Percentiles rank a stretch among this genome's conserved stretches.
These are phyloP conservation scores for Threskiornis aethiopicus DNA, from an alignment of 2,797 vertebrate species.

Conservation along the genomic window DNA sequence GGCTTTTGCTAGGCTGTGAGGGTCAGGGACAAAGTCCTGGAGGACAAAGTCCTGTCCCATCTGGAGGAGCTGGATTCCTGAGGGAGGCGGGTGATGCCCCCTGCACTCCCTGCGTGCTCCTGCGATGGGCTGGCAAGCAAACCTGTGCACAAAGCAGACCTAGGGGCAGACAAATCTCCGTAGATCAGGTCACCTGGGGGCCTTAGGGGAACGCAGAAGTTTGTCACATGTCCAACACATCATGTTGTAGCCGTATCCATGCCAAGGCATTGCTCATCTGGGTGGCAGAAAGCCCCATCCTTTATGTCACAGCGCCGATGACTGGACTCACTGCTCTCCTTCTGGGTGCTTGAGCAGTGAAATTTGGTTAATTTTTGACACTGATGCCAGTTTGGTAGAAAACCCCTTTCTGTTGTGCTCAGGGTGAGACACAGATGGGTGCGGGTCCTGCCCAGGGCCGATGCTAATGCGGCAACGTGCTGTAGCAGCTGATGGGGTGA, in stretches of 20 bases:
- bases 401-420: not conserved
- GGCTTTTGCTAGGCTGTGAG: not conserved
- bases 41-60: not conserved
- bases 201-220: not conserved
- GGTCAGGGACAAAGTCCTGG: not conserved
- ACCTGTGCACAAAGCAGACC: not conserved
- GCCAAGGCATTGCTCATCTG: not conserved
- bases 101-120: not conserved
- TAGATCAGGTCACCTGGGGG: not conserved
- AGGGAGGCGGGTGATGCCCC: not conserved
- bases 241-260: rapidly evolving
- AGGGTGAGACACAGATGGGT: not conserved
- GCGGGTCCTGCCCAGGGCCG: not conserved
- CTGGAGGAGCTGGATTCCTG: not conserved
- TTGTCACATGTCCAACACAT: not conserved
- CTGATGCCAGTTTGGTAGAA: not conserved
- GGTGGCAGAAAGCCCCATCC: not conserved
- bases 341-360: not conserved
- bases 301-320: rapidly evolving
- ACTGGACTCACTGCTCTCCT: not conserved
- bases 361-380: not conserved
- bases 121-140: not conserved
- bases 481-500: not conserved
- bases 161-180: not conserved
- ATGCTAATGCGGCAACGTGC: not conserved